A percentile compares a stretch with the other conserved stretches of the same genome.
These are phyloP conservation scores for Phocides pigmalion DNA, from an alignment of 1,140 invertebrate genomes.

Conservation along the genomic window DNA sequence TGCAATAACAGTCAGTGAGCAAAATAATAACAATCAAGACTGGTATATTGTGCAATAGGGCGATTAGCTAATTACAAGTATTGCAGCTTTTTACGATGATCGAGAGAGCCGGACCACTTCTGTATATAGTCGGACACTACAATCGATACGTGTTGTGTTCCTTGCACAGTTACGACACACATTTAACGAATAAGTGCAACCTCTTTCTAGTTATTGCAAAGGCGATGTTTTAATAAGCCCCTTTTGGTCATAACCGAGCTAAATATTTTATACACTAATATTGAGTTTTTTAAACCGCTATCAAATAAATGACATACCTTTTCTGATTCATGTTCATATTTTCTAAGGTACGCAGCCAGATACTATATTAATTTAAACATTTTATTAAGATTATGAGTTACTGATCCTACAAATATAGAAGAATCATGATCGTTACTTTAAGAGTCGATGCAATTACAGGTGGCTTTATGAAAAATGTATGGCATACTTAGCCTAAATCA, in stretches of 20 bases:
- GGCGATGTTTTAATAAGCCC: neutral
- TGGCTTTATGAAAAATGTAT: constrained; percentile 46
- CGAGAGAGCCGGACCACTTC: constrained; percentile 26
- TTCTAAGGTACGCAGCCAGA: neutral
- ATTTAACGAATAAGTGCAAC: constrained; percentile 18
- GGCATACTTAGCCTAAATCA: constrained; percentile 31
- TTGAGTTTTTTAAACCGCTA: neutral
- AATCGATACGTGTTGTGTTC: constrained; percentile 35
- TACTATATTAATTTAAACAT: neutral
- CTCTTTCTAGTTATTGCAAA: neutral
- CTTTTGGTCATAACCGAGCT: neutral
- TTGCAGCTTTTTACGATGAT: constrained; percentile 31
- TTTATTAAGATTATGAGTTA: neutral
- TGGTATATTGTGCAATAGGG: constrained; percentile 51
- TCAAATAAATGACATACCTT: constrained; percentile 2
- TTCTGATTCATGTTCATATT: neutral
- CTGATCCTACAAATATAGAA: constrained; percentile 2
- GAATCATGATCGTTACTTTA: constrained; percentile 6
- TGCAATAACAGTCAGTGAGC: constrained; percentile 26
- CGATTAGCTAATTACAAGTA: constrained; percentile 57
- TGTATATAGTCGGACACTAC: constrained; percentile 39
- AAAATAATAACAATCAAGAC: constrained; percentile 37
- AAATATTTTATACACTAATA: constrained; percentile 1
- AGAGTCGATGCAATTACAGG: constrained; percentile 38
- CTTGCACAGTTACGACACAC: constrained; percentile 20